These are phyloP conservation scores for Galago senegalensis DNA, from an alignment of 2,797 vertebrate species.

Conservation along the genomic window DNA sequence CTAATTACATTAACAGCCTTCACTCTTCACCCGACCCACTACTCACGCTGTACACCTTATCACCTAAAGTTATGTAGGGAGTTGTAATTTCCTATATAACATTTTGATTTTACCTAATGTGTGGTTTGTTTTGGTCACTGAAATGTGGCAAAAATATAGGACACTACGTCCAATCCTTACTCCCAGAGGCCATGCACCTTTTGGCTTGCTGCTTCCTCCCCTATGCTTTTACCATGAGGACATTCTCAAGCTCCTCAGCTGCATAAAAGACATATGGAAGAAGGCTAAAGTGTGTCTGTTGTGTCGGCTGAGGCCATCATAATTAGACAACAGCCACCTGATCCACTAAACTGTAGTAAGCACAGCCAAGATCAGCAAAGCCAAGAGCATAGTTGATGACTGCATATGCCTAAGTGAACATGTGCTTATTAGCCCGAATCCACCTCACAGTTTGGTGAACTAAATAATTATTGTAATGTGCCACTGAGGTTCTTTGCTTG, in stretches of 20 bases:
- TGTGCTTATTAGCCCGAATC: not conserved
- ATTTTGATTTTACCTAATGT: not conserved
- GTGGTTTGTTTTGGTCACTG: not conserved
- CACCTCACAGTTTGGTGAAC: not conserved
- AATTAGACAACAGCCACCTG: not conserved
- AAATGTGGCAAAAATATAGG: not conserved
- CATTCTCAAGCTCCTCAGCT: not conserved
- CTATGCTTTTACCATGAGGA: not conserved
- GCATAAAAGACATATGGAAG: not conserved
- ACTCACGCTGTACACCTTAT: not conserved
- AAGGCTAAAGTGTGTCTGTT: not conserved
- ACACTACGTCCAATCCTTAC: not conserved
- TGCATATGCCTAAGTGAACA: not conserved
- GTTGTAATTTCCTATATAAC: not conserved
- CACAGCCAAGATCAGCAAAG: not conserved
- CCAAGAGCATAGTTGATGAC: not conserved
- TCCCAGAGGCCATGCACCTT: not conserved
- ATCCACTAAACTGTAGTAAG: not conserved
- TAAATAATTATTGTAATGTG: not conserved
- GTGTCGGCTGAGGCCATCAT: not conserved
- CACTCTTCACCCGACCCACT: not conserved
- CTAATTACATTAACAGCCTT: not conserved
- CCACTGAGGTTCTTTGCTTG: not conserved
- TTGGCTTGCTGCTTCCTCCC: not conserved
- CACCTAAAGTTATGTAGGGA: not conserved